phyloP scores from a whole-genome alignment of 1,140 invertebrate species.

The Belonocnema kinseyi region DNA sequence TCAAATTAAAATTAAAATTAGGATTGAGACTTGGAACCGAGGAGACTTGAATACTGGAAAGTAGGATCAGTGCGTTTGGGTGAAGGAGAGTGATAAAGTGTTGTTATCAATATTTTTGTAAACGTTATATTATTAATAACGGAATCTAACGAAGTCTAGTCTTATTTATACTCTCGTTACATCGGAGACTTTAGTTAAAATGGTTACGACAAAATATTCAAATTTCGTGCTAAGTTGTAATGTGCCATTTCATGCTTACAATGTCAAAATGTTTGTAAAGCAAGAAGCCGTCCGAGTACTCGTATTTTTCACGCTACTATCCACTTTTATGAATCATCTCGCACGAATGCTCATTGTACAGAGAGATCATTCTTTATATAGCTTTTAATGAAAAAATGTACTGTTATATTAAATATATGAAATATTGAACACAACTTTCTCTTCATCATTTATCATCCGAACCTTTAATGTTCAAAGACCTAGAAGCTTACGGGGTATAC shows the following conservation, averaged over 20 bases:
- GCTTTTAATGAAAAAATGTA: slow-evolving; percentile 58
- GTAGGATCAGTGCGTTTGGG: slow-evolving; percentile 25
- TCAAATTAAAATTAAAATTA: not conserved
- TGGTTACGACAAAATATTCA: slow-evolving; percentile 38
- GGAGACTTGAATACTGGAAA: not conserved
- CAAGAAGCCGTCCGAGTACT: slow-evolving; percentile 32
- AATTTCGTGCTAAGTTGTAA: slow-evolving; percentile 52
- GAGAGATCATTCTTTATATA: slow-evolving; percentile 57
- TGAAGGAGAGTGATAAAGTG: slow-evolving; percentile 45
- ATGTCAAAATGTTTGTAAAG: slow-evolving; percentile 40
- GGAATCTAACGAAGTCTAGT: slow-evolving; percentile 66
- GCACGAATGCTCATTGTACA: slow-evolving; percentile 59
- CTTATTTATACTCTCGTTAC: slow-evolving; percentile 68
- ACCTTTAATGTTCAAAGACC: no score
- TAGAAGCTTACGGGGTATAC: no score
- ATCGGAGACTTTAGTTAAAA: slow-evolving; percentile 43
- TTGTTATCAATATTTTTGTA: slow-evolving; percentile 49
- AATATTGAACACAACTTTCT: not conserved
- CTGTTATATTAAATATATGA: slow-evolving; percentile 53
- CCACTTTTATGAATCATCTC: slow-evolving; percentile 36
- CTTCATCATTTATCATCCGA: not conserved
- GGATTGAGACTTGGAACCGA: not conserved
- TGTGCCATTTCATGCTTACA: slow-evolving; percentile 41
- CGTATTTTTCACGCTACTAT: slow-evolving; percentile 6
- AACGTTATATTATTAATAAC: slow-evolving; percentile 54